Base-by-base conservation (phyloP, 64 coral and sea anemone genomes). In the Stichodactyla mertensii region DNA sequence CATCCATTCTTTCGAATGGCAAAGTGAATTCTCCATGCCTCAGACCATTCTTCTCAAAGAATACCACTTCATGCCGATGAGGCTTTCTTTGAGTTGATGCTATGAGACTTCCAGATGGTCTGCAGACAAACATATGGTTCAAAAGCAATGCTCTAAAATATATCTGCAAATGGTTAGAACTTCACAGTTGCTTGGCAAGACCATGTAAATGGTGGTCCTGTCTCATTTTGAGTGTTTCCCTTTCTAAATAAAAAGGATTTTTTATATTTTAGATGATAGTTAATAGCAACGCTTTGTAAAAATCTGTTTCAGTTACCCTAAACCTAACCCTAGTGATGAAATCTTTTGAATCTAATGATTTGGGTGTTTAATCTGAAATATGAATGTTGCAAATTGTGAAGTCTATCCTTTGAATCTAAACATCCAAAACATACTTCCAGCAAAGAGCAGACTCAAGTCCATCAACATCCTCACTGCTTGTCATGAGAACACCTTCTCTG, bases 41-140 rank as follows among this genome's bases (percentile, higher is more conserved):
- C 6, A 98, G 86, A 7, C 96, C 96, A 92, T 94, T 98, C 66
- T 82, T 89, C 82, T 98, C 96, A 90, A 98, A 98, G 86, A 98
- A 98, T 28, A 98, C 85, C 12, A 98, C 90, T 85, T 98, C 92
- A 60, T 92, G 92, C 88, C 88, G 87, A 27, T 98, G 89, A 60
- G 92, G 90, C 61, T 92, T 92, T 27, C 89, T 69, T 71, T 98
- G 96, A 23, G 92, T 92, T 88, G 96, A 89, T 45, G 92, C 96
- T 57, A 98, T 94, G 54, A 98, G 61, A 88, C 88, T 98, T 54
- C 96, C 96, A 56, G 96, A 98, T 54, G 96, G 96, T 78, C 96
- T 98, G 31, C 26, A 70, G 69, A n/a, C 20, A 84, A 85, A 31
- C 54, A 67, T 60, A 55, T 9, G 4, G 71, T 13, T 80, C 20